Percentiles rank a stretch among this genome's conserved stretches.
Evolutionary conservation across 2,888 invertebrate species (phyloP).

Genomic region (Drosophila maculinotata): DNA sequence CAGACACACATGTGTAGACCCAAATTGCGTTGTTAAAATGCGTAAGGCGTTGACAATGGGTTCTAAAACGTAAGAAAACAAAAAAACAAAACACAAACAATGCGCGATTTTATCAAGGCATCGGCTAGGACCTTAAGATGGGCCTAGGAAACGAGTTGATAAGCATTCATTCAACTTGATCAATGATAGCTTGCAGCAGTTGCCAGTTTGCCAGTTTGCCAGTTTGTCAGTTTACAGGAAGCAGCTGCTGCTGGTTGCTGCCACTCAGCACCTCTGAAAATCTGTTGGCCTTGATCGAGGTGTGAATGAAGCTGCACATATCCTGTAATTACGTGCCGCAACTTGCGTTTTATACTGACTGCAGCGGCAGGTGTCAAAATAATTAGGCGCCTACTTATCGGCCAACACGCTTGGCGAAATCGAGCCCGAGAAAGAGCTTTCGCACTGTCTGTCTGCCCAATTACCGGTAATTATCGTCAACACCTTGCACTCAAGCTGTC

Average conservation of each 20-base stretch:
- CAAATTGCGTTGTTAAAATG: constrained; percentile 80
- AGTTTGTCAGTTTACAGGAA: constrained; percentile 44
- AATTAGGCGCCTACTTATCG: constrained; percentile 79
- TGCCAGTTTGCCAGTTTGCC: constrained; percentile 10
- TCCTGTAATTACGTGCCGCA: constrained; percentile 72
- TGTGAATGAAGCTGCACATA: constrained; percentile 58
- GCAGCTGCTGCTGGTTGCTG: constrained; percentile 53
- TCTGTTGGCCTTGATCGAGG: constrained; percentile 71
- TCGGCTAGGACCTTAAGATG: constrained; percentile 51
- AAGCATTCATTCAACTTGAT: constrained; percentile 36
- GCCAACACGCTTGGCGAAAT: not conserved
- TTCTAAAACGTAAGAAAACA: constrained; percentile 2
- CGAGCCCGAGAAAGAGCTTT: constrained; percentile 30
- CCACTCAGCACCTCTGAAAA: constrained; percentile 44
- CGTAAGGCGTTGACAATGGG: constrained; percentile 76
- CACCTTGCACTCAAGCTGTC: constrained; percentile 76
- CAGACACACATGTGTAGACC: constrained; percentile 63
- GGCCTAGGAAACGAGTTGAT: constrained; percentile 61
- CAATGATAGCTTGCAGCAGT: constrained; percentile 40
- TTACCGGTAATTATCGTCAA: constrained; percentile 79
- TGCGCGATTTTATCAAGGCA: constrained; percentile 51
- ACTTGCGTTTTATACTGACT: constrained; percentile 19
- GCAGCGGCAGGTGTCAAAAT: constrained; percentile 81
- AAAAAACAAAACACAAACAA: constrained; percentile 49
- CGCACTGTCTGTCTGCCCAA: constrained; percentile 48